Evolutionary conservation across 2,888 invertebrate genomes (phyloP).

Genomic region (Monochamus alternatus): DNA sequence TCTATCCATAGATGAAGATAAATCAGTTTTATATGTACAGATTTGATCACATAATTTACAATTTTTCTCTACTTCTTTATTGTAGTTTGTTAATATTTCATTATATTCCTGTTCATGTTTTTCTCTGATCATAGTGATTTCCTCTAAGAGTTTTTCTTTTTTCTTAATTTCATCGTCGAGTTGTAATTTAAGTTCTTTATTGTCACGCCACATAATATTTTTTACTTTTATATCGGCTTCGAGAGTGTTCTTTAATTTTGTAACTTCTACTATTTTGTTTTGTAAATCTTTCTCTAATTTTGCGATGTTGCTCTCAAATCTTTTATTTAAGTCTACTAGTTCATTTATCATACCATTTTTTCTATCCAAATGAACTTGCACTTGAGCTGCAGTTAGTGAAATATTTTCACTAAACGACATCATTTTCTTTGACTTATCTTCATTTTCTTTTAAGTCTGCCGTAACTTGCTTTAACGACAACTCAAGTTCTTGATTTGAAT

Average conservation of each 20-base stretch:
- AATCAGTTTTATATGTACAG: slow-evolving; percentile 18
- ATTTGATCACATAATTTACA: slow-evolving; percentile 29
- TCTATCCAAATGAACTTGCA: slow-evolving; percentile 43
- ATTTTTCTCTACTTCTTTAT: slow-evolving; percentile 41
- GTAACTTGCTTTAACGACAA: slow-evolving; percentile 23
- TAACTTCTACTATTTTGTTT: slow-evolving; percentile 43
- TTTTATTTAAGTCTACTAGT: slow-evolving; percentile 42
- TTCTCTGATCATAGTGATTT: slow-evolving; percentile 9
- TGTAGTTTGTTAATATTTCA: slow-evolving; percentile 33
- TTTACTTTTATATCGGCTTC: slow-evolving; percentile 38
- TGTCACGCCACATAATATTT: slow-evolving; percentile 43
- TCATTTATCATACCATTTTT: slow-evolving; percentile 44
- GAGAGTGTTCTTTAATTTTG: slow-evolving; percentile 41
- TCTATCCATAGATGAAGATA: slow-evolving; percentile 22
- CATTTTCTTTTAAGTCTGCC: slow-evolving; percentile 30
- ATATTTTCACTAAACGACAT: slow-evolving; percentile 38
- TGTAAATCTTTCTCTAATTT: slow-evolving; percentile 43
- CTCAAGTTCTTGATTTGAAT: slow-evolving; percentile 36
- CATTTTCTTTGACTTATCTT: slow-evolving; percentile 31
- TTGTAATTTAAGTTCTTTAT: slow-evolving; percentile 32
- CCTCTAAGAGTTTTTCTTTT: slow-evolving; percentile 18
- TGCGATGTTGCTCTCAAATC: slow-evolving; percentile 38
- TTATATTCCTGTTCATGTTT: slow-evolving; percentile 35
- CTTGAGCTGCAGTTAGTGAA: slow-evolving; percentile 40
- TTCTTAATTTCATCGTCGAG: neutral